Evolutionary conservation across 2,797 vertebrate species (phyloP).

Genomic region (Holocentrus rufus): DNA sequence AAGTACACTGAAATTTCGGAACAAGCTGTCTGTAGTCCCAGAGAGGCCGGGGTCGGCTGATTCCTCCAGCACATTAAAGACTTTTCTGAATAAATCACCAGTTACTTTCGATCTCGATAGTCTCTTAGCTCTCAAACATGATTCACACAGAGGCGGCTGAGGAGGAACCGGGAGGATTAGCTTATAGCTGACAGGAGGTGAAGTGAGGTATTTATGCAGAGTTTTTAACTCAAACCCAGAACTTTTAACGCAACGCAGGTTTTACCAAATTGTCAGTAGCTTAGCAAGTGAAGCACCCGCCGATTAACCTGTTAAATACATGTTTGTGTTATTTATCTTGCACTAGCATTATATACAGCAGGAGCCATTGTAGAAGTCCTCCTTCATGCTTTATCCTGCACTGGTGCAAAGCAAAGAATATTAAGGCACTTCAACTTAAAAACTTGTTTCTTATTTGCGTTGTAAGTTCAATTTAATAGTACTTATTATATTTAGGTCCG

Average conservation of each 20-base stretch:
- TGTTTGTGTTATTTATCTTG: slow-evolving; percentile 7
- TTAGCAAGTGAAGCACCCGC: slow-evolving; percentile 57
- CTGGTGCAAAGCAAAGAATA: slow-evolving; percentile 15
- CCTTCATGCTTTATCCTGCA: background rate
- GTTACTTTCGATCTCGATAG: slow-evolving; percentile 27
- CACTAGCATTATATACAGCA: slow-evolving; percentile 1
- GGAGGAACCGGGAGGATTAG: slow-evolving; percentile 86
- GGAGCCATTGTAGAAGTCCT: slow-evolving; percentile 62
- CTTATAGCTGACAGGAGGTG: slow-evolving; percentile 62
- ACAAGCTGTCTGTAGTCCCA: background rate
- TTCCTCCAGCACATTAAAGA: background rate
- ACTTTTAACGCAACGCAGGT: slow-evolving; percentile 21
- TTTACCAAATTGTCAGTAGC: slow-evolving; percentile 10
- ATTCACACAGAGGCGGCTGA: slow-evolving; percentile 93
- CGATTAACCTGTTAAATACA: slow-evolving; percentile 39
- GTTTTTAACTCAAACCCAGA: slow-evolving; percentile 53
- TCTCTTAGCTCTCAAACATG: slow-evolving; percentile 1
- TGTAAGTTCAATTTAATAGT: background rate
- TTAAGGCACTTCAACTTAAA: slow-evolving; percentile 66
- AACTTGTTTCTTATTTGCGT: background rate
- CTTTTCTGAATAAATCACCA: slow-evolving; percentile 26
- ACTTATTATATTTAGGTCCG: background rate
- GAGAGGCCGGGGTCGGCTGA: background rate
- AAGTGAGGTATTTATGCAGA: slow-evolving; percentile 73
- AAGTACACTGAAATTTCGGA: slow-evolving; percentile 26